phyloP scores from a whole-genome alignment of 2,888 invertebrate species.

The Catocala fraxini region DNA sequence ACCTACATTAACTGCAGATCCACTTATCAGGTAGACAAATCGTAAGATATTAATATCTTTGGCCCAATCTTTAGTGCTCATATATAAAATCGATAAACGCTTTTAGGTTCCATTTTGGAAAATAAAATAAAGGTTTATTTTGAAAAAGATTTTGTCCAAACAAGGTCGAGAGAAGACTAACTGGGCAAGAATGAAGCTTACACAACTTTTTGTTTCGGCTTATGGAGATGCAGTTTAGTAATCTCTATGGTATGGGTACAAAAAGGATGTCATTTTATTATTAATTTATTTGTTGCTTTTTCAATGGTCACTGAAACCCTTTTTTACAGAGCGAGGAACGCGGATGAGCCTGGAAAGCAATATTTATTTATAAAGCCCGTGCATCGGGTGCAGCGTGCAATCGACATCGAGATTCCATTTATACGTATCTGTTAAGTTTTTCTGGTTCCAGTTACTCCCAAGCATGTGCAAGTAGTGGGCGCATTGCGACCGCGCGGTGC shows the following conservation, averaged over 20 bases:
- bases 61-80: slow-evolving; percentile 33
- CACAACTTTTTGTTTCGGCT: no score
- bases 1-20: slow-evolving; percentile 32
- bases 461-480: slow-evolving; percentile 34
- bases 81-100: slow-evolving; percentile 24
- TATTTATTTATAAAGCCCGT: slow-evolving; percentile 52
- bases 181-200: not conserved
- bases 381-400: slow-evolving; percentile 34
- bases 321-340: slow-evolving; percentile 47
- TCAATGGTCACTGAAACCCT: slow-evolving; percentile 41
- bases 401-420: slow-evolving; percentile 65
- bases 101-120: slow-evolving; percentile 28
- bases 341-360: slow-evolving; percentile 45
- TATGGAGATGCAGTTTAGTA: not conserved
- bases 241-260: slow-evolving; percentile 2
- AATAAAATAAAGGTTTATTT: slow-evolving; percentile 28
- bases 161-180: not conserved
- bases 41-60: slow-evolving; percentile 35
- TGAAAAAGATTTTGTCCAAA: not conserved
- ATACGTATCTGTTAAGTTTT: slow-evolving; percentile 71
- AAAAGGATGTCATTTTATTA: slow-evolving; percentile 20
- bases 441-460: slow-evolving; percentile 65
- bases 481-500: slow-evolving; percentile 41
- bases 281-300: slow-evolving; percentile 37
- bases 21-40: slow-evolving; percentile 41